Evolutionary conservation across 2,113 vertebrate genomes (phyloP), one percentile per base, ranked within the genome.

Genomic region (Fukomys damarensis): DNA sequence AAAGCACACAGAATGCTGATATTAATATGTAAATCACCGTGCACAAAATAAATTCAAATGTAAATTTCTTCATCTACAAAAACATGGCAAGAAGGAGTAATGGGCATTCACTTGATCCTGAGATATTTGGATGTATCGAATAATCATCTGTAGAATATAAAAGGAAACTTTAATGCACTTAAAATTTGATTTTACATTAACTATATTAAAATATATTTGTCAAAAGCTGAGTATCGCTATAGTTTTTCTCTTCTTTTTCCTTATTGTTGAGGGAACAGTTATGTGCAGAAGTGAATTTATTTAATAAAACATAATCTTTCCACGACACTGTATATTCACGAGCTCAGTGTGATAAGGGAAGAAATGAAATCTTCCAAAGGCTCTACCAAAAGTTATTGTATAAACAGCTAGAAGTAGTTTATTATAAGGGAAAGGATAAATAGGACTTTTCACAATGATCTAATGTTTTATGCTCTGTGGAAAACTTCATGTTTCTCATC

Each of bases 401-500:
- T 13, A 28, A 38, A 77, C 1, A 38, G 35, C 3, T 0, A 83
- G 89, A 70, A 72, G 11, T 43, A 70, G 58, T 74, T 89, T 59
- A 24, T 89, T 59, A 24, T 16, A 28, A 92, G 65, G 30, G 46
- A 52, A 77, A 59, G 43, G 10, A 28, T 54, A 89, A 96, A 61
- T 19, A 90, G 2, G 35, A 56, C 54, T 83, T 79, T 77, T 59
- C 52, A 61, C 76, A 61, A 81, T n/a, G 70, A 79, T 52, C 66
- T 54, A 3, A n/a, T 12, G 89, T 97, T 96, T 97, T 96, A 80
- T 81, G 63, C 4, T 22, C 63, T 76, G 41, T 38, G 59, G 85
- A 96, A 96, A 84, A 77, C 17, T 46, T 77, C 6, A 19, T 86
- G 49, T 95, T 89, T 96, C 43, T 92, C 85, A 49, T 94, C 91